Base-by-base conservation (phyloP, 2,888 invertebrate species). In the Drosophila falleni region DNA sequence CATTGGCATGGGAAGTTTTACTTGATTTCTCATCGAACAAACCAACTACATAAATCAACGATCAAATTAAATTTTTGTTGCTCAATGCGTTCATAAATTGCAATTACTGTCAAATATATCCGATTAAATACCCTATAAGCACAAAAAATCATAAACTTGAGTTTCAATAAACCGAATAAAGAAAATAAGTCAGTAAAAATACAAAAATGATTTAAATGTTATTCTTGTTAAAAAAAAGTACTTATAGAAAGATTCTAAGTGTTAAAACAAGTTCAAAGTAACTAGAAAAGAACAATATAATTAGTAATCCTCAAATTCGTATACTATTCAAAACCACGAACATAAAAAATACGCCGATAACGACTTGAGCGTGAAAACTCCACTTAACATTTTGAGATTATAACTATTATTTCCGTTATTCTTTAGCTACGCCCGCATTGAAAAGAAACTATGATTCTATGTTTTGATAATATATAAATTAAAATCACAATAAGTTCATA, bases 401-500 rank as follows among this genome's bases (percentile, higher is more conserved):
- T 44, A 3, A 3, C 3, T 13, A 44, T 23, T 26, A 11, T 44
- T 23, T 13, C n/a, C 23, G 23, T 3, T 44, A 5, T 44, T 13
- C 6, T 23, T 13, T 13, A 19, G 3, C 13, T 13, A 23, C 44
- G 44, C 23, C 44, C 44, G 44, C 33, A 33, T 13, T 33, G 8
- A 4, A 50, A 47, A 23, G 13, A 19, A 50, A 19, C 49, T 33
- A 0, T 10, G 11, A 8, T 23, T 23, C 4, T 23, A 19, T 19
- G 33, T 19, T 19, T 42, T 50, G 16, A 11, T 39, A 59, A 33
- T 35, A 35, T 13, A 44, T 16, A 3, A 47, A 49, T 58, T 16
- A 23, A 51, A 54, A 62, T 59, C 19, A 33, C 33, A 51, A 33
- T 51, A 49, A 44, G 54, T 66, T 72, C 46, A 23, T 62, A 58